Conservation (phyloP, 1,140 invertebrate species). For the Belonocnema kinseyi region DNA sequence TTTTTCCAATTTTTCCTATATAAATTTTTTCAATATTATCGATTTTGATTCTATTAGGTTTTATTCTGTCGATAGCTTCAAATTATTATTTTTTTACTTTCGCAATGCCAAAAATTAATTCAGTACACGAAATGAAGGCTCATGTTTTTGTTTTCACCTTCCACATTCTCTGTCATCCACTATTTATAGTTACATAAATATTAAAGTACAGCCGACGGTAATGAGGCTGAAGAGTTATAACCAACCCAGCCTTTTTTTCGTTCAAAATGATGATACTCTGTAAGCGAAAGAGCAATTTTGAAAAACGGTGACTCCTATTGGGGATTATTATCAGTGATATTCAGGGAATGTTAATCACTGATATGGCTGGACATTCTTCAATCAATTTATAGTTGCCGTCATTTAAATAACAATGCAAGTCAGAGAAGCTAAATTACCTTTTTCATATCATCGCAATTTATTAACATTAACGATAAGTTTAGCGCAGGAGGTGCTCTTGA, state of each 20-base stretch:
- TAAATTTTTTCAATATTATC: too few relatives aligned
- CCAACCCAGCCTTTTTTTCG: not conserved
- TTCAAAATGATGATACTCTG: not conserved
- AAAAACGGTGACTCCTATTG: not conserved
- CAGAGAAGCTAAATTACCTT: constrained; percentile 11
- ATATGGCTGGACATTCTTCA: constrained; percentile 18
- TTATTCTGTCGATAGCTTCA: not conserved
- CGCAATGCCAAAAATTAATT: constrained; percentile 14
- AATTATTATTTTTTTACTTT: not conserved
- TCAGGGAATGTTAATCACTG: constrained; percentile 18
- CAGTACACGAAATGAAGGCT: constrained; percentile 4
- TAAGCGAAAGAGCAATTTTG: not conserved
- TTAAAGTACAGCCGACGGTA: constrained; percentile 2
- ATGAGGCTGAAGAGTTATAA: constrained; percentile 14
- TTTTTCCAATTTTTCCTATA: too few relatives aligned
- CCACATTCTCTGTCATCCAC: constrained; percentile 22
- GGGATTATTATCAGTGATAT: not conserved
- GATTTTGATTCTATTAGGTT: too few relatives aligned
- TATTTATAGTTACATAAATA: constrained; percentile 31
- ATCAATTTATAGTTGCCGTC: constrained; percentile 14
- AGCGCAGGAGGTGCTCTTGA: not conserved
- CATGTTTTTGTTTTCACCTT: constrained; percentile 22
- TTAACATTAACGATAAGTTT: constrained; percentile 18
- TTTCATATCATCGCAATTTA: constrained; percentile 2
- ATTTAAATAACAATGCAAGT: constrained; percentile 24